Evolutionary conservation across 1,140 invertebrate species (phyloP), one percentile per base, ranked within the genome.

Genomic region (Eufriesea mexicana): DNA sequence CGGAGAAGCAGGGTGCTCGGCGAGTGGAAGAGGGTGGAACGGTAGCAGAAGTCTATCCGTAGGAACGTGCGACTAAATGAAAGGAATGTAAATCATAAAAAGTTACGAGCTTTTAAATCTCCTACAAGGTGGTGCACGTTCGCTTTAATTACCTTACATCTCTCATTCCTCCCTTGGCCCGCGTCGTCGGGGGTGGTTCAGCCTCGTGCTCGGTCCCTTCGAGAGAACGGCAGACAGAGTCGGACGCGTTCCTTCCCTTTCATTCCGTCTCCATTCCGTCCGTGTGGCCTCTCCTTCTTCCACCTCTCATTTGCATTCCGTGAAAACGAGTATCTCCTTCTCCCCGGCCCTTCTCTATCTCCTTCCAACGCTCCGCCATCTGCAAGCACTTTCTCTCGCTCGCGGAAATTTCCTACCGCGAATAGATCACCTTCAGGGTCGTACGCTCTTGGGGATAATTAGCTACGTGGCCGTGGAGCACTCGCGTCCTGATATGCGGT

Each of bases 51-150:
- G 91, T 92, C 90, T 92, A 94, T 93, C 92, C 91, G 89, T 89
- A 90, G 90, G 88, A 91, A 92, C 90, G 92, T 91, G 93, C 91
- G 91, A 93, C 93, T 94, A 94, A 94, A 94, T 93, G 93, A 94
- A 94, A 94, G 92, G 93, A 94, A 94, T 94, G 93, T 94, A 94
- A 94, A 94, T 94, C 93, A 94, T 94, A 94, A 94, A 94, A 94
- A 94, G 94, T 94, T 94, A 94, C 93, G 93, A 94, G 92, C 93
- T 94, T 94, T 94, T 94, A 94, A 94, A 94, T 94, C 94, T 94
- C 91, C 92, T 92, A 93, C 93, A 94, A 94, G 94, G 91, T 93
- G 92, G 92, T 91, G 93, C 92, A 93, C 93, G 93, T 94, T 94
- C 92, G 92, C 92, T 94, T 94, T 94, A 94, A 94, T 94, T 94